Evolutionary conservation across 1,140 invertebrate genomes (phyloP).

Genomic region (Drosophila chauvacae): DNA sequence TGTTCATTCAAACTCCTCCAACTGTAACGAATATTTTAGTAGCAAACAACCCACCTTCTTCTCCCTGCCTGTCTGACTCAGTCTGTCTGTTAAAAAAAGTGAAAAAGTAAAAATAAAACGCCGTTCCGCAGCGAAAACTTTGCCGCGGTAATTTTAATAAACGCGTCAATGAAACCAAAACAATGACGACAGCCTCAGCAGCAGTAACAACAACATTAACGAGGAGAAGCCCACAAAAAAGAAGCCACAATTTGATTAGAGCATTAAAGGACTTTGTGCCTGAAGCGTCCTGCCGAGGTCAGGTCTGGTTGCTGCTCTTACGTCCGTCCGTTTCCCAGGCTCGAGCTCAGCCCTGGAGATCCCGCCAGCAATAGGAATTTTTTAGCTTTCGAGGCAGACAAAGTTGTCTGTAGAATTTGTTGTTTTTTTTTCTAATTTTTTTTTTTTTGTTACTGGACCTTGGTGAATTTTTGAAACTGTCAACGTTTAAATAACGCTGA

Average conservation of each 20-base stretch:
- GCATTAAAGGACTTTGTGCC: conserved; percentile 81
- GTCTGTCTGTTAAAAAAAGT: conserved; percentile 39
- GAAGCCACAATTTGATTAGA: conserved; percentile 82
- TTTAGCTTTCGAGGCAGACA: conserved; percentile 50
- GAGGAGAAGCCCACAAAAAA: conserved; percentile 60
- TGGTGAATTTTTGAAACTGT: conserved; percentile 61
- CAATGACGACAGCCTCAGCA: conserved; percentile 68
- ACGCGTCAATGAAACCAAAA: conserved; percentile 81
- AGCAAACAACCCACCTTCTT: conserved; percentile 20
- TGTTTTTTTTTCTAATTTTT: conserved; percentile 9
- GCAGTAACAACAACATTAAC: conserved; percentile 53
- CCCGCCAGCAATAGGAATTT: conserved; percentile 37
- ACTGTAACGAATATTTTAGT: conserved; percentile 31
- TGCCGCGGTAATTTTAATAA: conserved; percentile 79
- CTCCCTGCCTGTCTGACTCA: background rate
- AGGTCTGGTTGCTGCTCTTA: conserved; percentile 15
- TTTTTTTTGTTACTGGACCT: conserved; percentile 13
- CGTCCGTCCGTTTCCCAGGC: background rate
- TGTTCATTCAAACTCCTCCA: conserved; percentile 17
- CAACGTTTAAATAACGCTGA: conserved; percentile 81
- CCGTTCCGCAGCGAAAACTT: conserved; percentile 60
- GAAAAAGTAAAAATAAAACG: conserved; percentile 68
- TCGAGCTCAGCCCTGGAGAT: conserved; percentile 15
- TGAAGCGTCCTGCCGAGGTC: conserved; percentile 57
- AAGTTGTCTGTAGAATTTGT: conserved; percentile 61